A percentile compares a stretch with the other conserved stretches of the same genome.
phyloP scores from a whole-genome alignment of 2,113 vertebrate genomes.

The Laticauda colubrina region DNA sequence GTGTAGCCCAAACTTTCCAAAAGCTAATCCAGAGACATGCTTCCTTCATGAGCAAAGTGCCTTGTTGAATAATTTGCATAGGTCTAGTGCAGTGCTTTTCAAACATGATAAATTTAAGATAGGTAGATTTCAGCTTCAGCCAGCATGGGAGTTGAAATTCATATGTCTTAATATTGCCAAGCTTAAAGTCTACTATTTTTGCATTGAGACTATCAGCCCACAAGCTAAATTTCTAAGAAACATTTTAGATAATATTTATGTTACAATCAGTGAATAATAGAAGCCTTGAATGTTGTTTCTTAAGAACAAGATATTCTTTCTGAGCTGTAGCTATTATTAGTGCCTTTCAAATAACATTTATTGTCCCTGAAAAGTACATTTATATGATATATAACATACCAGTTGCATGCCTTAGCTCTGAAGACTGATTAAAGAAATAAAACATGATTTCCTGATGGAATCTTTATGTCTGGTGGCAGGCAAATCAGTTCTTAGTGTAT shows the following conservation, averaged over 20 bases:
- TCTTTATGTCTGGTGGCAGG: background rate
- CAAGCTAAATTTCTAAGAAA: background rate
- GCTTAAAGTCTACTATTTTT: background rate
- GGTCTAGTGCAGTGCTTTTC: background rate
- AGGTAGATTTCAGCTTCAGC: background rate
- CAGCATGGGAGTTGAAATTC: background rate
- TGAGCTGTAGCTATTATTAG: background rate
- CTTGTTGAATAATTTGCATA: background rate
- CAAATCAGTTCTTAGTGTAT: background rate
- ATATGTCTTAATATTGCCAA: background rate
- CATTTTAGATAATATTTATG: background rate
- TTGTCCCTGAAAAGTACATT: background rate
- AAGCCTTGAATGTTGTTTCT: background rate
- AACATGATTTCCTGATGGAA: background rate
- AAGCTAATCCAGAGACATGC: background rate
- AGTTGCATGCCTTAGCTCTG: background rate
- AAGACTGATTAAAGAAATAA: background rate
- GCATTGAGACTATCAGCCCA: background rate
- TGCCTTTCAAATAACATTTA: background rate
- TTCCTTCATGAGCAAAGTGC: background rate
- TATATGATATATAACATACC: background rate
- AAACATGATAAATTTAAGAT: background rate
- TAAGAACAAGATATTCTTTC: background rate
- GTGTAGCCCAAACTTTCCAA: background rate
- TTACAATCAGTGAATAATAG: background rate